Percentiles rank a stretch among this genome's conserved stretches.
These are phyloP conservation scores for Anser brachyrhynchus DNA, from an alignment of 2,113 vertebrate species.

Conservation along the genomic window DNA sequence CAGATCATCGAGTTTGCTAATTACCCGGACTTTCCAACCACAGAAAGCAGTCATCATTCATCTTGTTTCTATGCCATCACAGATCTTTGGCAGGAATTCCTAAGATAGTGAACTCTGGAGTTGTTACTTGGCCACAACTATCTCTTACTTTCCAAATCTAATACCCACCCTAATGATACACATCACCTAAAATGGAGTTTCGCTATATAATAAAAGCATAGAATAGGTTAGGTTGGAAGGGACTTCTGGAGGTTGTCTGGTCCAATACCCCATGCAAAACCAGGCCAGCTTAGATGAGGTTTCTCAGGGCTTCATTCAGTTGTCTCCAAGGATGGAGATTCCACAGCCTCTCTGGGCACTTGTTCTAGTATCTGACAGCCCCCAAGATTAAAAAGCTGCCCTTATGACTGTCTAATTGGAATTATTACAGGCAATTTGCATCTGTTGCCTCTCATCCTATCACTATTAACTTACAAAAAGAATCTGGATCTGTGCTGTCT, in stretches of 20 bases:
- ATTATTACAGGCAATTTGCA: neutral
- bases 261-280: neutral
- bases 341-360: neutral
- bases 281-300: neutral
- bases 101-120: neutral
- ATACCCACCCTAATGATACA: neutral
- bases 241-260: neutral
- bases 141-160: neutral
- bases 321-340: neutral
- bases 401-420: neutral
- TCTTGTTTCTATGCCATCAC: neutral
- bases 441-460: neutral
- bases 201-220: neutral
- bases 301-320: neutral
- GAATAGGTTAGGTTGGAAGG: neutral
- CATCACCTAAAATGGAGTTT: neutral
- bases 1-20: neutral
- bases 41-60: neutral
- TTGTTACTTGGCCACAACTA: neutral
- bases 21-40: neutral
- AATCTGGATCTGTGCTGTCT: neutral
- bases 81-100: neutral
- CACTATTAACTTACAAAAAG: neutral
- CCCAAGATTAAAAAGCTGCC: neutral
- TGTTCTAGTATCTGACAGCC: neutral